These are phyloP conservation scores for Lates japonicus DNA, from an alignment of 2,797 vertebrate species.

Conservation along the genomic window DNA sequence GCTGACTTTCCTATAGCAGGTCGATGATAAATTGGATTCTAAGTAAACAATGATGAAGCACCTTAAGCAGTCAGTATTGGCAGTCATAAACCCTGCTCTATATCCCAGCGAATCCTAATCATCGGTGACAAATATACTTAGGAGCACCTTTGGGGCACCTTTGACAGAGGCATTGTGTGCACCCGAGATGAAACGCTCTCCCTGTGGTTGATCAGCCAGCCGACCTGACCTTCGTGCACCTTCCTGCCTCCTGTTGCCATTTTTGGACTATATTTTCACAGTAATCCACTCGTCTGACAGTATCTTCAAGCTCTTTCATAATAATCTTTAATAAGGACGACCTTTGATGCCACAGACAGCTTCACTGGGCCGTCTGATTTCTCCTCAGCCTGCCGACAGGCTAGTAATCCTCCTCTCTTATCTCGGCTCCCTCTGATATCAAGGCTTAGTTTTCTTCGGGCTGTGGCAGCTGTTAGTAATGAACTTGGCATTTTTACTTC, in stretches of 20 bases:
- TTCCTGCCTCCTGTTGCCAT: slow-evolving; percentile 58
- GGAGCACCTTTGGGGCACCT: slow-evolving; percentile 53
- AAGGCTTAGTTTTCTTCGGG: slow-evolving; percentile 69
- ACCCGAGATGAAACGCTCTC: slow-evolving; percentile 48
- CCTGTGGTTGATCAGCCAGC: slow-evolving; percentile 48
- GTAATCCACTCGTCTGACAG: slow-evolving; percentile 78
- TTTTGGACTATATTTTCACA: slow-evolving; percentile 64
- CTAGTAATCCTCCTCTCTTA: slow-evolving; percentile 76
- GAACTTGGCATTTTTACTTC: slow-evolving; percentile 70
- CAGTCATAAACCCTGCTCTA: slow-evolving; percentile 68
- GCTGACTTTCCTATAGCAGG: slow-evolving; percentile 72
- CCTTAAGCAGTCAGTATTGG: slow-evolving; percentile 69
- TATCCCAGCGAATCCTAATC: slow-evolving; percentile 67
- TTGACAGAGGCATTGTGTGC: slow-evolving; percentile 60
- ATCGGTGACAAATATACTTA: slow-evolving; percentile 75
- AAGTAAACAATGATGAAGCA: slow-evolving; percentile 83
- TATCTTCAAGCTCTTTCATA: slow-evolving; percentile 71
- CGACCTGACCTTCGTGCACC: slow-evolving; percentile 49
- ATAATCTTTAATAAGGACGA: slow-evolving; percentile 79
- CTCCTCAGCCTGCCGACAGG: slow-evolving; percentile 67
- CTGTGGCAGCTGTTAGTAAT: slow-evolving; percentile 69
- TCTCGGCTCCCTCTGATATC: slow-evolving; percentile 77
- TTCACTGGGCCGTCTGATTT: slow-evolving; percentile 72
- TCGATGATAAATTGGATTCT: slow-evolving; percentile 80
- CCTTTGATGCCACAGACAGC: slow-evolving; percentile 79